Evolutionary conservation across 2,888 invertebrate genomes (phyloP), one percentile per base, ranked within the genome.

Genomic region (Drosophila subquinaria): DNA sequence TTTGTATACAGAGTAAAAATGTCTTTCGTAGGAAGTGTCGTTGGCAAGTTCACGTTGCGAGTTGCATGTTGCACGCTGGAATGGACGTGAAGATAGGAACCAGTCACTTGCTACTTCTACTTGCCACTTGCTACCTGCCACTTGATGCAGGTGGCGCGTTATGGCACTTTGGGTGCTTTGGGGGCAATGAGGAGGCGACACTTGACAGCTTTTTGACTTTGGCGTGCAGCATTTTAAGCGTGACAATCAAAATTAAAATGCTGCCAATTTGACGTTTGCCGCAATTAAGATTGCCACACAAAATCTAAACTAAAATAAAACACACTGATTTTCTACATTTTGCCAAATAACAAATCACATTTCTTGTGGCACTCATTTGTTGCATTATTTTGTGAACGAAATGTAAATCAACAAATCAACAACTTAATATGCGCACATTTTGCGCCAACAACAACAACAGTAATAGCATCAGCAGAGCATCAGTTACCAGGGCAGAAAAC

Each of bases 321-420:
- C 15, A 23, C 15, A 40, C 51, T 36, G 45, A 64, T 59, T 62
- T 48, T 11, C 42, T 20, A 35, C 45, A 35, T 15, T 30, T 35
- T 51, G 17, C 13, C 8, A 33, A 40, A 55, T 23, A 40, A 50
- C 45, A 63, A 78, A 73, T 81, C 64, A 30, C 36, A 43, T 48
- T 52, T 73, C 60, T 53, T 70, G 66, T 15, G 70, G 70, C 55
- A 38, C 40, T 47, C 62, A 56, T 66, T 81, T 68, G 62, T 64
- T 64, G 60, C 62, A 59, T 65, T 55, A 23, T 42, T 23, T 45
- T 53, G 42, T 20, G 8, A 40, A 42, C 42, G 52, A 71, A 68
- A 82, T 84, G 76, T 69, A 82, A 82, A 87, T 84, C 82, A 73
- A 69, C 84, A 81, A 84, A 87, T 83, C 82, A 85, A 74, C 81